Conservation (phyloP, 2,797 vertebrate species). For the Sphenodon punctatus region DNA sequence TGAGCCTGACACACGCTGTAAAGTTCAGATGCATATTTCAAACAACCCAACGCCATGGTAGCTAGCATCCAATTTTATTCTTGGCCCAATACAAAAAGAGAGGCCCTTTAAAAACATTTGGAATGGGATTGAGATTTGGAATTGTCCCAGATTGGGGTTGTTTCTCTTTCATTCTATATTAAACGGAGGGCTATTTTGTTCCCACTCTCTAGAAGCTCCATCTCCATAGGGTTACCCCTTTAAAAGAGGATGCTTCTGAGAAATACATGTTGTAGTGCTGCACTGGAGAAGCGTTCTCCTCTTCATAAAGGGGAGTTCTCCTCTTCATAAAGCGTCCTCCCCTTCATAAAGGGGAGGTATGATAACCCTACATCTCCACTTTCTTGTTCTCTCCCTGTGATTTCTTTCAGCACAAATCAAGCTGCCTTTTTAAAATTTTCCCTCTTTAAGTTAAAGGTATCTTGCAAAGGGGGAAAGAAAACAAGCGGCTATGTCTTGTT, state of each 20-base stretch:
- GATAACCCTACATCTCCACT: too few species aligned
- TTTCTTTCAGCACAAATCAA: neutral
- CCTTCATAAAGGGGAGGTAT: too few species aligned
- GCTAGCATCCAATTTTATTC: accelerated
- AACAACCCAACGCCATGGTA: neutral
- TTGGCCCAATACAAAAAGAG: neutral
- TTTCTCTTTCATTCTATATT: neutral
- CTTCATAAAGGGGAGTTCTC: too few species aligned
- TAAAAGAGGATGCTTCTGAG: too few species aligned
- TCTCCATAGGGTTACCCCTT: too few species aligned
- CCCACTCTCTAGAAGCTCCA: neutral
- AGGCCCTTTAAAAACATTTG: neutral
- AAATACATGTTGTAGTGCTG: too few species aligned
- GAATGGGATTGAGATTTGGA: neutral
- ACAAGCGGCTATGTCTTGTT: too few species aligned
- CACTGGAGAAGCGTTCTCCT: too few species aligned
- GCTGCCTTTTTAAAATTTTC: too few species aligned
- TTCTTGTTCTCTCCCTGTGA: accelerated
- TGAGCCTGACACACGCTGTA: neutral
- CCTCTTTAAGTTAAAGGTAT: too few species aligned
- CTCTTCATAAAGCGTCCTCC: too few species aligned
- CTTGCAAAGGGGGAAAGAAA: too few species aligned
- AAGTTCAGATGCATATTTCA: neutral
- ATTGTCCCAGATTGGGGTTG: neutral
- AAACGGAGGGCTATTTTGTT: neutral